Percentiles rank a stretch among this genome's conserved stretches.
phyloP scores from a whole-genome alignment of 2,113 vertebrate genomes.

The Abramis brama region DNA sequence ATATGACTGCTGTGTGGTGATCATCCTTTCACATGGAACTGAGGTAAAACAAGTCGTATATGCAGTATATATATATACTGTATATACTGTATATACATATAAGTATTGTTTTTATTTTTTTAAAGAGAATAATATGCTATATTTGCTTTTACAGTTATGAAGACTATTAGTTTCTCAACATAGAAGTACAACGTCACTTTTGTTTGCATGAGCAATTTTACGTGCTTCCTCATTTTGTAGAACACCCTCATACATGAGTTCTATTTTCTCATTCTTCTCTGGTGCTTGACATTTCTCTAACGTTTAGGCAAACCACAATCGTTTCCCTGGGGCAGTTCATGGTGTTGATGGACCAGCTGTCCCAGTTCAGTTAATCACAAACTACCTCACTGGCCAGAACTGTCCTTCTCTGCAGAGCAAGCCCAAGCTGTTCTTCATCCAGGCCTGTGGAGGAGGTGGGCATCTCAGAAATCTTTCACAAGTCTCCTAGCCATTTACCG shows the following conservation, averaged over 20 bases:
- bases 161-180: neutral
- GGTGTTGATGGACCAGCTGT: constrained; percentile 85
- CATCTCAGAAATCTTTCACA: neutral
- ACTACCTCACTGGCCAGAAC: constrained; percentile 84
- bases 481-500: neutral
- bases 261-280: neutral
- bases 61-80: no score
- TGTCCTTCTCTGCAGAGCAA: constrained; percentile 89
- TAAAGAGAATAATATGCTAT: neutral
- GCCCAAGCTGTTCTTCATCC: constrained; percentile 97
- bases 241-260: neutral
- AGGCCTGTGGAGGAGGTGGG: constrained; percentile 94
- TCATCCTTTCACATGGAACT: constrained; percentile 92
- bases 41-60: constrained; percentile 75
- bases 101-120: neutral
- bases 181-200: neutral
- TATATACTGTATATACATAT: no score
- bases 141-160: neutral
- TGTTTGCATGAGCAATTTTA: neutral
- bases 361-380: constrained; percentile 85
- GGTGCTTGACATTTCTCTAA: neutral
- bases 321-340: constrained; percentile 88
- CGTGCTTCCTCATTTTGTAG: constrained; percentile 25
- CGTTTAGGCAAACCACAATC: constrained; percentile 85
- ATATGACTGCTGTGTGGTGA: constrained; percentile 89